Evolutionary conservation across 2,797 vertebrate genomes (phyloP), one percentile per base, ranked within the genome.

Genomic region (Cyprinodon diabolis): DNA sequence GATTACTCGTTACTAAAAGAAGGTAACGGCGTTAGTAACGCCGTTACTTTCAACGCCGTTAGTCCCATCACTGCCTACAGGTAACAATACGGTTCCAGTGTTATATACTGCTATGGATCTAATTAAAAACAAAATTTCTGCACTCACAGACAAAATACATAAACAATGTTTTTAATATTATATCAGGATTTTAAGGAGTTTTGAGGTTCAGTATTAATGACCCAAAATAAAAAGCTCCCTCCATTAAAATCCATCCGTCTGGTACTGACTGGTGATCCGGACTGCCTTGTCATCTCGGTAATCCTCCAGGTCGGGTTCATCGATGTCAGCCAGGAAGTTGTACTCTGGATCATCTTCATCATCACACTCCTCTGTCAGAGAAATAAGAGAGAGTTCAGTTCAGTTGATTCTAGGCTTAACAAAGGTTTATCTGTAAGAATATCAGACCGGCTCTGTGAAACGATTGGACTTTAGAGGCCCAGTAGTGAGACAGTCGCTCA

Each of bases 291-390:
- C 98, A 0, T 98, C 98, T 40, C 98, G 96, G 91, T 98, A 98
- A 82, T 99, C 98, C 75, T 99, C 98, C 6, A 93, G 94, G 47
- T 99, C 98, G 0, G 97, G 98, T 25, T 99, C 97, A 30, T 99
- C 97, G 0, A 92, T 91, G 43, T 99, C 98, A 1, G 97, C 97
- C 82, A 99, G 90, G 82, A 99, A 98, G 82, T 99, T 99, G 72
- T 99, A 99, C 76, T 99, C 98, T 0, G 98, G 98, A 65, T 99
- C 98, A 11, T 99, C 97, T 1, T 99, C 98, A 63, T 99, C 98
- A 62, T 99, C 98, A 3, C 93, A 96, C 78, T 99, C 97, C 83
- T 99, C 97, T 98, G 84, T 13, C 1, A 51, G 6, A 75, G 17
- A 63, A 4, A 51, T 21, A 45, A 0, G 17, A 47, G 10, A 4